phyloP scores from a whole-genome alignment of 2,888 invertebrate species.

The Parnassius mnemosyne region DNA sequence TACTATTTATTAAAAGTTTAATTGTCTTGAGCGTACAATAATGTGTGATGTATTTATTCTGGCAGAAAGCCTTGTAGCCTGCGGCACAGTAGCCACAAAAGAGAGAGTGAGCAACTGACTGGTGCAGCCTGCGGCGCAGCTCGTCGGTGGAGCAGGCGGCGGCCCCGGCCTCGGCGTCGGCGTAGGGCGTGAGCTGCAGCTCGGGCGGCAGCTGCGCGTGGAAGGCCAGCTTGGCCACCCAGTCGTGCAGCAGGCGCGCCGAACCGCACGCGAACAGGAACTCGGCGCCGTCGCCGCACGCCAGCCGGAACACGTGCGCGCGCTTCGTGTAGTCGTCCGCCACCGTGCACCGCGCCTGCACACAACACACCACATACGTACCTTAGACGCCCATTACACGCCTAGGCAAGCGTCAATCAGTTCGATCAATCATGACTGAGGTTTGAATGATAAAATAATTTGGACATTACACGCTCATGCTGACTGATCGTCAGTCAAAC shows the following conservation, averaged over 20 bases:
- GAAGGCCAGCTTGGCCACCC: constrained; percentile 96
- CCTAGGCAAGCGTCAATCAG: too few relatives aligned
- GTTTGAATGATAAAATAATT: too few relatives aligned
- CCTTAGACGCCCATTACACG: too few relatives aligned
- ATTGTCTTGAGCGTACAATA: too few relatives aligned
- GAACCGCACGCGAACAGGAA: constrained; percentile 91
- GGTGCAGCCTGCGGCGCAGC: constrained; percentile 54
- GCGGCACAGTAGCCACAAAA: too few relatives aligned
- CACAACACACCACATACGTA: neutral
- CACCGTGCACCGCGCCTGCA: constrained; percentile 88
- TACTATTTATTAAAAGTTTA: too few relatives aligned
- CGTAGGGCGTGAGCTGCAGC: constrained; percentile 92
- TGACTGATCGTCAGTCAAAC: too few relatives aligned
- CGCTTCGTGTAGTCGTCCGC: constrained; percentile 98
- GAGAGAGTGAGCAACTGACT: constrained; percentile 41
- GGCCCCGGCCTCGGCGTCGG: constrained; percentile 65
- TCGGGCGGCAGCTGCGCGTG: constrained; percentile 95
- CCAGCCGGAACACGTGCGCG: constrained; percentile 94
- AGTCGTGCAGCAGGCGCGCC: constrained; percentile 89
- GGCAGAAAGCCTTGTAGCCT: too few relatives aligned
- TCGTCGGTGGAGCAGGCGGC: constrained; percentile 33
- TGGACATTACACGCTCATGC: too few relatives aligned
- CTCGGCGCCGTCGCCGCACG: constrained; percentile 94
- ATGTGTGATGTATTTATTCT: too few relatives aligned
- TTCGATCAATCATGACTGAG: too few relatives aligned